Conservation (phyloP, 2,113 vertebrate species). For the Cyanoramphus novaezelandiae region DNA sequence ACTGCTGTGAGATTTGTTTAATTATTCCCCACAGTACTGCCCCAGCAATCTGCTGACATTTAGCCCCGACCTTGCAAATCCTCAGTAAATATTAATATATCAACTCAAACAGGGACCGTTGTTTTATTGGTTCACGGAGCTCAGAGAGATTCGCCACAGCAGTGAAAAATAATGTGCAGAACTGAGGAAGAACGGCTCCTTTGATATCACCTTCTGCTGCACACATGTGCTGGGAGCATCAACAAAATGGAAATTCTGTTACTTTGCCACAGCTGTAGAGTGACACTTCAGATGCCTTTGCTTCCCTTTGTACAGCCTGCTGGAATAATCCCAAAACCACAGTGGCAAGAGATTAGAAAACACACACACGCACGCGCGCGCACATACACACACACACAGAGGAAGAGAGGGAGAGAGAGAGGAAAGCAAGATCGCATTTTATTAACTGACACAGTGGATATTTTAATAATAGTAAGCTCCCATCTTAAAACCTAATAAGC, state of each 20-base stretch:
- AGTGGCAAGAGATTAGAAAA: slow-evolving; percentile 91
- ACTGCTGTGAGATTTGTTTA: slow-evolving; percentile 87
- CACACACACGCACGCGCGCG: background rate
- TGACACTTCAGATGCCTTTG: slow-evolving; percentile 89
- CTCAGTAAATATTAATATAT: slow-evolving; percentile 89
- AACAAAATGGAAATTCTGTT: slow-evolving; percentile 81
- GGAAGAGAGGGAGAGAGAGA: slow-evolving; percentile 20
- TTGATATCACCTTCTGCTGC: slow-evolving; percentile 89
- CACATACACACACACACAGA: background rate
- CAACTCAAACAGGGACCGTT: slow-evolving; percentile 82
- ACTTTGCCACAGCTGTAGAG: slow-evolving; percentile 84
- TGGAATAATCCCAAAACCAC: slow-evolving; percentile 91
- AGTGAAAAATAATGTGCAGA: slow-evolving; percentile 77
- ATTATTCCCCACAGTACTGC: slow-evolving; percentile 85
- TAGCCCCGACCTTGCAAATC: slow-evolving; percentile 88
- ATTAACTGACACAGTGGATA: slow-evolving; percentile 81
- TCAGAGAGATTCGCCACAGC: slow-evolving; percentile 79
- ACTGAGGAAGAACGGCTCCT: slow-evolving; percentile 76
- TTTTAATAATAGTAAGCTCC: slow-evolving; percentile 73
- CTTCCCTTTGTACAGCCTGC: slow-evolving; percentile 86
- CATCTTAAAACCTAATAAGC: slow-evolving; percentile 63
- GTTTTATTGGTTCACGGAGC: slow-evolving; percentile 82
- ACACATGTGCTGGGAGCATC: slow-evolving; percentile 86
- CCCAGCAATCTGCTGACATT: slow-evolving; percentile 89
- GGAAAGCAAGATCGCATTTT: slow-evolving; percentile 70